Conservation (phyloP, 2,797 vertebrate genomes). For the Acanthopagrus latus region DNA sequence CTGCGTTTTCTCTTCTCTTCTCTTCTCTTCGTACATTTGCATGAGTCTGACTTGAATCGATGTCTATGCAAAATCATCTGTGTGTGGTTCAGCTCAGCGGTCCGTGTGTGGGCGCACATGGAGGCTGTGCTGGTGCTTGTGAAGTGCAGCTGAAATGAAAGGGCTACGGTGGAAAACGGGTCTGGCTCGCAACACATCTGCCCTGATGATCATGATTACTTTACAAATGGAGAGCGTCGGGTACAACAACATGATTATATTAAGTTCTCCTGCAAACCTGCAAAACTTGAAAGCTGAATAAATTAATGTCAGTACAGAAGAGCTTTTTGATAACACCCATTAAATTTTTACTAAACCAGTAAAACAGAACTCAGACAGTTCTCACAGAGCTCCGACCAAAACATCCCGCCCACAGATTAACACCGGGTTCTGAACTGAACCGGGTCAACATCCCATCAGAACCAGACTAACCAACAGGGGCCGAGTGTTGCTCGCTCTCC, state of each 20-base stretch:
- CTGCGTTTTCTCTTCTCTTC: constrained; percentile 11
- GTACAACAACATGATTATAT: no score
- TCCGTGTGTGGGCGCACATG: constrained; percentile 26
- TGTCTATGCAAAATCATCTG: constrained; percentile 85
- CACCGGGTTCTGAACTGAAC: no score
- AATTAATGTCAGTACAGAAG: no score
- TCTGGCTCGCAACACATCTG: constrained; percentile 3
- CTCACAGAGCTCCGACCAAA: no score
- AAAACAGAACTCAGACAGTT: no score
- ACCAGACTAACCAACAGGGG: no score
- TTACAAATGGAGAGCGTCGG: background rate
- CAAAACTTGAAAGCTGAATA: background rate
- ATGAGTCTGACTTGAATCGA: constrained; percentile 83
- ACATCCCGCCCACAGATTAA: no score
- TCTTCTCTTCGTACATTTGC: constrained; percentile 68
- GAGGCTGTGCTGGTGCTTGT: constrained; percentile 33
- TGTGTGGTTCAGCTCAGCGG: constrained; percentile 59
- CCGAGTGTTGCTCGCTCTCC: no score
- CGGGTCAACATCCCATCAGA: no score
- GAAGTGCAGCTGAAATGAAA: constrained; percentile 49
- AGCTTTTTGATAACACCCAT: no score
- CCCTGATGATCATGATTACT: background rate
- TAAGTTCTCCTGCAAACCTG: no score
- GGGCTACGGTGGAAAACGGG: constrained; percentile 35
- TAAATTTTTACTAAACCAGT: no score